phyloP scores from a whole-genome alignment of 2,797 vertebrate species.

The Zenarchopterus dispar region DNA sequence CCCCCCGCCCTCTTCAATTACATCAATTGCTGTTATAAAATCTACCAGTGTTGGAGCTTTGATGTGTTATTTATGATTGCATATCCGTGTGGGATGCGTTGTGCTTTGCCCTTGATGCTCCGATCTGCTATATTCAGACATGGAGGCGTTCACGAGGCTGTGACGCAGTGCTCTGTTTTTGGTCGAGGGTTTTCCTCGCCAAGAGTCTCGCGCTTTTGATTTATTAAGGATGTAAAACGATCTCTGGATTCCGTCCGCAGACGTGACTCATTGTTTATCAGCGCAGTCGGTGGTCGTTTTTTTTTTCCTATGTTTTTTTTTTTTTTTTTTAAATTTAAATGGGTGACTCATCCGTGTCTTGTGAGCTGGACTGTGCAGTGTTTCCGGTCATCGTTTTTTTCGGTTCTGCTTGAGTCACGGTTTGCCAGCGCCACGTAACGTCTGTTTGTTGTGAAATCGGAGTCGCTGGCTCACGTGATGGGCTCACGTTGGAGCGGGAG shows the following conservation, averaged over 20 bases:
- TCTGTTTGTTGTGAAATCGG: slow-evolving; percentile 98
- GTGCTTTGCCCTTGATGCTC: slow-evolving; percentile 66
- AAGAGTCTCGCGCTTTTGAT: slow-evolving; percentile 19
- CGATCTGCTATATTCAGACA: slow-evolving; percentile 64
- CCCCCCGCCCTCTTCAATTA: not conserved
- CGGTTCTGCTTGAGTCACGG: slow-evolving; percentile 37
- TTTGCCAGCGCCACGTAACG: slow-evolving; percentile 77
- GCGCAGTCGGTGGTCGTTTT: not conserved
- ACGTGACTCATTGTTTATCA: slow-evolving; percentile 37
- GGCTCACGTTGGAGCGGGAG: slow-evolving; percentile 72
- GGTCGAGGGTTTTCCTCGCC: slow-evolving; percentile 80
- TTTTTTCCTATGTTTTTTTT: not conserved
- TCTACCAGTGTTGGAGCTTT: not conserved
- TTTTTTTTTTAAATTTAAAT: slow-evolving; percentile 4
- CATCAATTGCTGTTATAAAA: not conserved
- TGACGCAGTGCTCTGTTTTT: slow-evolving; percentile 87
- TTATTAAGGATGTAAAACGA: slow-evolving; percentile 10
- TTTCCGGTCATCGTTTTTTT: slow-evolving; percentile 36
- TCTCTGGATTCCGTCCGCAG: not conserved
- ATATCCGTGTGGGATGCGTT: slow-evolving; percentile 38
- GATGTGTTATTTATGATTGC: slow-evolving; percentile 2
- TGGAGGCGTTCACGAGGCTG: slow-evolving; percentile 77
- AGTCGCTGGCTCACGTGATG: slow-evolving; percentile 86
- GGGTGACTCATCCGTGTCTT: slow-evolving; percentile 1
- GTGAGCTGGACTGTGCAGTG: slow-evolving; percentile 13